Evolutionary conservation across 1,140 invertebrate species (phyloP), one percentile per base, ranked within the genome.

Genomic region (Grapholita molesta): DNA sequence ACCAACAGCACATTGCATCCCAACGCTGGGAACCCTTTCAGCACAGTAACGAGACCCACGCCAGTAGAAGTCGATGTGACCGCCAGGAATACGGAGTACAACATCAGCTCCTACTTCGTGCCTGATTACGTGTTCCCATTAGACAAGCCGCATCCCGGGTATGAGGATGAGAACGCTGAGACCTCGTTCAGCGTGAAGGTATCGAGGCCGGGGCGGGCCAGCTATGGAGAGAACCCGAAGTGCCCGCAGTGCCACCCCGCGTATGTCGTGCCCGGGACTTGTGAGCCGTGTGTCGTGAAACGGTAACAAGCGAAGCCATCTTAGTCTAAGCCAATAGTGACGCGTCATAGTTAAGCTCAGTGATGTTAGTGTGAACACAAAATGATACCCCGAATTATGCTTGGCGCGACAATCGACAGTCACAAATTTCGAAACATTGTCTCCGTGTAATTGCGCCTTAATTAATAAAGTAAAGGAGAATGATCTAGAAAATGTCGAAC

Each of bases 221-320:
- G 93, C 78, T 94, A 92, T 70, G 93, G 93, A 3, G 93, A 94
- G 78, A 94, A 94, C 78, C 88, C 93, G 5, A 82, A 91, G 52
- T 94, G 93, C 67, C 93, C 93, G 0, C 92, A 94, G 71, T 94
- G 93, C 75, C 93, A 94, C 83, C 93, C 93, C 12, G 93, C 93
- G 12, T 94, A 94, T 72, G 79, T 94, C 24, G 83, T 88, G 24
- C 93, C 93, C 3, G 93, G 93, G 28, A 92, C 92, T 32, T 94
- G 93, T 72, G 92, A 94, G 74, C 93, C 93, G 3, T 94, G 93
- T 68, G 87, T 94, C 24, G 90, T 92, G 1, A 89, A 90, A 61
- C 84, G 90, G 82, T 91, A 91, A 88, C 74, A 12, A 48, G 18
- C 25, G 18, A 0, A 11, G 55, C 24, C 55, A 61, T 28, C 32